Evolutionary conservation across 1,140 invertebrate species (phyloP).

Genomic region (Achroia grisella): DNA sequence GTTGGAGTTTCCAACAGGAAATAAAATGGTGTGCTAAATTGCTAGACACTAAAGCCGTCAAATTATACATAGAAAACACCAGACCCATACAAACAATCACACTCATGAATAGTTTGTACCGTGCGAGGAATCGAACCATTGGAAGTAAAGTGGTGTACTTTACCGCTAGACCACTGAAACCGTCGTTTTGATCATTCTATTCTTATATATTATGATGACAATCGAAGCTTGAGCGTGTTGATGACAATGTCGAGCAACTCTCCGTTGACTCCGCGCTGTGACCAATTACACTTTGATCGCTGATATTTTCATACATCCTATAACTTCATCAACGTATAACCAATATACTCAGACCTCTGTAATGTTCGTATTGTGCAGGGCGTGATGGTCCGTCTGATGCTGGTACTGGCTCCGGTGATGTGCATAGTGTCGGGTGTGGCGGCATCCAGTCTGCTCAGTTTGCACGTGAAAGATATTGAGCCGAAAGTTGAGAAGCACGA

Average conservation of each 20-base stretch:
- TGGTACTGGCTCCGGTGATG: constrained; percentile 98
- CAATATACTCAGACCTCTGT: constrained; percentile 6
- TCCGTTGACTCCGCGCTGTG: constrained; percentile 50
- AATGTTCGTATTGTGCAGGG: constrained; percentile 76
- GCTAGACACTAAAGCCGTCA: no score
- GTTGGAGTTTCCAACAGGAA: no score
- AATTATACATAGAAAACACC: no score
- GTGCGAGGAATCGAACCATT: no score
- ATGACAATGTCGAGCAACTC: constrained; percentile 33
- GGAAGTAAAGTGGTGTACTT: no score
- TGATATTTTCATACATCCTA: constrained; percentile 20
- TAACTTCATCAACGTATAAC: background rate
- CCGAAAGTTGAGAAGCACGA: constrained; percentile 72
- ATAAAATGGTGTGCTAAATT: no score
- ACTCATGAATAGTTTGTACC: no score
- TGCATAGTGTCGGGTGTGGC: constrained; percentile 97
- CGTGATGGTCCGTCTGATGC: constrained; percentile 98
- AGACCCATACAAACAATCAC: no score
- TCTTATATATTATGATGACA: constrained; percentile 43
- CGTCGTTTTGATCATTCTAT: no score
- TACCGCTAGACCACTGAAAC: no score
- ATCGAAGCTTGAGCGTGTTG: constrained; percentile 47
- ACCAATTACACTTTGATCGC: constrained; percentile 65
- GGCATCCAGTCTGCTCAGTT: constrained; percentile 90
- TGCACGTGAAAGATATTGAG: constrained; percentile 92